Base-by-base conservation (phyloP, 2,888 invertebrate species). In the Elysia crispata region DNA sequence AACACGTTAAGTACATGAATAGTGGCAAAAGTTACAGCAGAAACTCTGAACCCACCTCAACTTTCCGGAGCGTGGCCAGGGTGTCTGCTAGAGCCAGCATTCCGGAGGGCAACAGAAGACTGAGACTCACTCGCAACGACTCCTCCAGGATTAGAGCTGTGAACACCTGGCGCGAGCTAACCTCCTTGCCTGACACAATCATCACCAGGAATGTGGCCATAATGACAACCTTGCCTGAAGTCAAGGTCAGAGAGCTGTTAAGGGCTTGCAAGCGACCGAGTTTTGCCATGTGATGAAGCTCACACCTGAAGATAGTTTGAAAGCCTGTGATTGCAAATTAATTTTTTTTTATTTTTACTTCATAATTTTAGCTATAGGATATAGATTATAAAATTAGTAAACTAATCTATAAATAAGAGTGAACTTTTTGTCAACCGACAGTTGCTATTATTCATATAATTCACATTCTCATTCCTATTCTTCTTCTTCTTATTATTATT, bases 21-120 rank as follows among this genome's bases (percentile, higher is more conserved):
- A n/a, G n/a, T n/a, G n/a, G n/a, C n/a, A n/a, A n/a, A n/a, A n/a
- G n/a, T n/a, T n/a, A n/a, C n/a, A n/a, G n/a, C n/a, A n/a, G n/a
- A n/a, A n/a, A 49, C 8, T 13, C n/a, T n/a, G 11, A 41, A 69
- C 83, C 18, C 23, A 88, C 88, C 87, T 88, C 84, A 49, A 88
- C 85, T 25, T 81, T 80, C 20, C 72, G 79, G 23, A 87, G 60
- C n/a, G 86, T 86, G 50, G 77, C 72, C 74, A 84, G 31, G 1
- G 86, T 85, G 31, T 86, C 85, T n/a, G 74, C 77, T n/a, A 86
- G 79, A 69, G 86, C 83, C 49, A 86, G 83, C 54, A 87, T 77
- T 3, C 87, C 87, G 75, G 85, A 84, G 33, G 88, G 88, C 76
- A 87, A 76, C 62, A 87, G 77, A 33, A 88, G 84, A 69, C 86